A percentile compares a stretch with the other conserved stretches of the same genome.
Evolutionary conservation across 2,888 invertebrate genomes (phyloP).

Genomic region (Piscicola geometra): DNA sequence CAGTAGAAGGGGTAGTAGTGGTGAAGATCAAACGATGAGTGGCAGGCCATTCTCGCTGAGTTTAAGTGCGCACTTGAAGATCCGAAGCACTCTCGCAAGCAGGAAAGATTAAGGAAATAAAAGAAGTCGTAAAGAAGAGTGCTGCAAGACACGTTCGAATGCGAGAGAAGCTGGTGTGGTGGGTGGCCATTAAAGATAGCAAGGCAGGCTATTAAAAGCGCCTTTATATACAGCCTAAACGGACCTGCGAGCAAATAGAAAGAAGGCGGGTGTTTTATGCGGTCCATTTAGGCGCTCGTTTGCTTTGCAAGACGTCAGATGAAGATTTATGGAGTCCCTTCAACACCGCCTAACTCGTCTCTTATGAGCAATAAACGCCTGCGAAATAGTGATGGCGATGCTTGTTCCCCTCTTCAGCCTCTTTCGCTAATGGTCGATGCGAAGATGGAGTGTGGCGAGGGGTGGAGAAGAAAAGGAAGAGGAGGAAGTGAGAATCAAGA

Average conservation of each 20-base stretch:
- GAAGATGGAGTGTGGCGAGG: too few relatives aligned
- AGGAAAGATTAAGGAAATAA: conserved; percentile 17
- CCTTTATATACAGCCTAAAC: background rate
- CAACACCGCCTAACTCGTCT: conserved; percentile 13
- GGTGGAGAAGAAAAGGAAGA: background rate
- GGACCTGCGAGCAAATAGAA: background rate
- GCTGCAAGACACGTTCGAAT: background rate
- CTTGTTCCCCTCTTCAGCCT: background rate
- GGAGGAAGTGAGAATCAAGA: background rate
- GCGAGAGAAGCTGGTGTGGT: background rate
- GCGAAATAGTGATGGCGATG: background rate
- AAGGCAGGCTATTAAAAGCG: background rate
- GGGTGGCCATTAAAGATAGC: background rate
- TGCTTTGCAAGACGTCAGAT: background rate
- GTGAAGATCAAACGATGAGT: background rate
- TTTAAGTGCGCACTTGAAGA: background rate
- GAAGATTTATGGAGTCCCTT: conserved; percentile 7
- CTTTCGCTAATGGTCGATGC: background rate
- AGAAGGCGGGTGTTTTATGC: background rate
- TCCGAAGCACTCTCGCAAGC: background rate
- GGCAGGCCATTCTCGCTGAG: background rate
- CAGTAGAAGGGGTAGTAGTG: too few relatives aligned
- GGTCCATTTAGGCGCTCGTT: too few relatives aligned
- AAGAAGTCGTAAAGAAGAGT: background rate
- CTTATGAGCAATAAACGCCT: conserved; percentile 12